phyloP scores from a whole-genome alignment of 2,888 invertebrate genomes.

The Drosophila heteroneura region DNA sequence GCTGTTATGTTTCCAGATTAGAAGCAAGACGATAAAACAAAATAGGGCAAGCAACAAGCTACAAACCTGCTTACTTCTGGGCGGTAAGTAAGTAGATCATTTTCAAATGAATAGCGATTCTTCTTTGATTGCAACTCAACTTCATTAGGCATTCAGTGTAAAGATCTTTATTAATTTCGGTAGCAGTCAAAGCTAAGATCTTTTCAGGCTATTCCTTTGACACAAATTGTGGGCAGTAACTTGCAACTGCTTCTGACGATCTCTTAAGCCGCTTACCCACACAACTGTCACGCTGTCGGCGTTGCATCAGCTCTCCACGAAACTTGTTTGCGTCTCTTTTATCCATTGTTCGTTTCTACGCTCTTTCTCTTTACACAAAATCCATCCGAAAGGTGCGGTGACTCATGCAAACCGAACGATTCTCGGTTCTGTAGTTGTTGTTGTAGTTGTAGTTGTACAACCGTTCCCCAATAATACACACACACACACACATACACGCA shows the following conservation, averaged over 20 bases:
- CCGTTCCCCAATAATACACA: conserved; percentile 44
- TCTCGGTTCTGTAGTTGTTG: conserved; percentile 24
- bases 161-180: conserved; percentile 72
- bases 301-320: conserved; percentile 31
- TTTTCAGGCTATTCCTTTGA: conserved; percentile 25
- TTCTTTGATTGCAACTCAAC: conserved; percentile 56
- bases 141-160: conserved; percentile 48
- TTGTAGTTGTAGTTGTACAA: conserved; percentile 31
- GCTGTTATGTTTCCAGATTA: conserved; percentile 18
- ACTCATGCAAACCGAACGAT: conserved; percentile 50
- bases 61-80: conserved; percentile 37
- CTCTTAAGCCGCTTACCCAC: conserved; percentile 73
- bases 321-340: conserved; percentile 72
- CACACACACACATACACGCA: conserved; percentile 14
- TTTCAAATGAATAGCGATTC: conserved; percentile 43
- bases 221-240: conserved; percentile 29
- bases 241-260: conserved; percentile 40
- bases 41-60: not conserved
- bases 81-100: conserved; percentile 50
- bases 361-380: conserved; percentile 60
- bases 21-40: not conserved
- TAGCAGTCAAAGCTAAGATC: conserved; percentile 32
- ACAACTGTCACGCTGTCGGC: conserved; percentile 69
- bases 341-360: conserved; percentile 60
- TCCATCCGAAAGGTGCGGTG: conserved; percentile 50